phyloP scores from a whole-genome alignment of 2,797 vertebrate species.

The Hemitrygon akajei region DNA sequence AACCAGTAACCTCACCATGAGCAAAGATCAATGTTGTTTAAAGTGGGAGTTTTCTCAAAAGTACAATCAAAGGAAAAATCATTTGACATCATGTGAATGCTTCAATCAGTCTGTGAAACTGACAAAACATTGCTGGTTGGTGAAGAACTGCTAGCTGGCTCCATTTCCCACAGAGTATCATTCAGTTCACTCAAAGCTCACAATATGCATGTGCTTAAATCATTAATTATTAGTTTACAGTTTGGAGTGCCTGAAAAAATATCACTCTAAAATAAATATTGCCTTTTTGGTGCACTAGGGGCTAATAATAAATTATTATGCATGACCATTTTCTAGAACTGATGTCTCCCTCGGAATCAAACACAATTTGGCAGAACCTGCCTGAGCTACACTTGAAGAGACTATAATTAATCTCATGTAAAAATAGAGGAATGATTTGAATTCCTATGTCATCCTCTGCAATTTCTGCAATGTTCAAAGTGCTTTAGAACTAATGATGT shows the following conservation, averaged over 20 bases:
- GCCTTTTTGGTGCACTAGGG: background rate
- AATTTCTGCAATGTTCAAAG: no score
- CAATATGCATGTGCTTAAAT: constrained; percentile 16
- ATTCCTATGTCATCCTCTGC: no score
- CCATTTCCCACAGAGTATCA: background rate
- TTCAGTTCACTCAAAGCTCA: background rate
- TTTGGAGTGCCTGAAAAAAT: constrained; percentile 17
- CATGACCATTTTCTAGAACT: background rate
- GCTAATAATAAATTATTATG: background rate
- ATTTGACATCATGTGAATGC: background rate
- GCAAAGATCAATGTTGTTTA: background rate
- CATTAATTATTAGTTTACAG: constrained; percentile 2
- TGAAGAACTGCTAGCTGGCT: background rate
- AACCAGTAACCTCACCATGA: background rate
- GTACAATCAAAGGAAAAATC: background rate
- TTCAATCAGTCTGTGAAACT: background rate
- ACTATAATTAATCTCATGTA: background rate
- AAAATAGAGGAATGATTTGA: no score
- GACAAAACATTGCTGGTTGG: background rate
- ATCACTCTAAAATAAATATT: constrained; percentile 19
- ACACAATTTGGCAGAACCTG: background rate
- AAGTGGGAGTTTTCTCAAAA: background rate
- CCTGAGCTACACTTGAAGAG: background rate
- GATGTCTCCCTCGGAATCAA: background rate
- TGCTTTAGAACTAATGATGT: no score